Evolutionary conservation across 1,140 invertebrate genomes (phyloP).

Genomic region (Wasmannia auropunctata): DNA sequence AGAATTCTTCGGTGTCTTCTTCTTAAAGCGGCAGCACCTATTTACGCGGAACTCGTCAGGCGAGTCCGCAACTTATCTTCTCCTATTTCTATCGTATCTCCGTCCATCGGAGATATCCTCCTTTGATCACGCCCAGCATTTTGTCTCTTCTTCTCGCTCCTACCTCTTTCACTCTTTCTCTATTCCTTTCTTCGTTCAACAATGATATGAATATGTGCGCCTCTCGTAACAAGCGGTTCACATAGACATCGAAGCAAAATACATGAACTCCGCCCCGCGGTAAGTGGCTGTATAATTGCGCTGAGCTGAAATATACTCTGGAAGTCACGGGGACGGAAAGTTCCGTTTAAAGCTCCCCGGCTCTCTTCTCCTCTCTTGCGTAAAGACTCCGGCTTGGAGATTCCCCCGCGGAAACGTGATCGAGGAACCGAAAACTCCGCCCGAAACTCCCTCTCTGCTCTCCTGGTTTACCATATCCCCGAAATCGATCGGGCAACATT

Average conservation of each 20-base stretch:
- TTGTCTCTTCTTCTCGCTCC: no score
- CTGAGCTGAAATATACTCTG: slow-evolving; percentile 60
- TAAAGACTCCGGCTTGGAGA: background rate
- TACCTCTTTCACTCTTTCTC: background rate
- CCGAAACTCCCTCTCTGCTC: background rate
- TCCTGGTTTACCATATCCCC: background rate
- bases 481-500: slow-evolving; percentile 49
- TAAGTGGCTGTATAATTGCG: slow-evolving; percentile 43
- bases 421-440: slow-evolving; percentile 32
- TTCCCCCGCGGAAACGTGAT: background rate
- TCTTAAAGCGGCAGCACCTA: background rate
- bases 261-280: background rate
- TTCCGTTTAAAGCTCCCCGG: slow-evolving; percentile 23
- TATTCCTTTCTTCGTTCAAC: slow-evolving; percentile 11
- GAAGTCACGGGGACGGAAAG: slow-evolving; percentile 37
- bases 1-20: slow-evolving; percentile 35
- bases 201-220: slow-evolving; percentile 51
- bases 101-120: background rate
- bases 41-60: slow-evolving; percentile 43
- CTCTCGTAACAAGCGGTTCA: slow-evolving; percentile 31
- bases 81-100: background rate
- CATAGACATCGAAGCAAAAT: slow-evolving; percentile 38
- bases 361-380: slow-evolving; percentile 6
- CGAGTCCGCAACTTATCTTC: slow-evolving; percentile 21
- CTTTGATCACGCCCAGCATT: background rate